A percentile compares a stretch with the other conserved stretches of the same genome.
These are phyloP conservation scores for Aptenodytes forsteri DNA, from an alignment of 2,113 vertebrate genomes.

Conservation along the genomic window DNA sequence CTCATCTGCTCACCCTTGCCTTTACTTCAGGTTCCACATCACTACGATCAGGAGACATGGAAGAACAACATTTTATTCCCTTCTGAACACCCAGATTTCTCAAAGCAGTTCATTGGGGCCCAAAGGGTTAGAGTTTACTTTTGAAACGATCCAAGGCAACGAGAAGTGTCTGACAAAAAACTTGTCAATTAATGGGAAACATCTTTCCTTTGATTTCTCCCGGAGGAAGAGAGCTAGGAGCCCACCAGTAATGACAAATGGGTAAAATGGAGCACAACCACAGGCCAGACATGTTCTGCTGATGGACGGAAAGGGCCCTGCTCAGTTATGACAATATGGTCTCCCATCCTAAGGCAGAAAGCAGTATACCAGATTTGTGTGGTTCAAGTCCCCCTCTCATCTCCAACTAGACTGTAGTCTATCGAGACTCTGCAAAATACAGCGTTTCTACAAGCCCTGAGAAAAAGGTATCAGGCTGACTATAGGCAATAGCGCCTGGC, in stretches of 20 bases:
- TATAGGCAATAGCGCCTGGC: neutral
- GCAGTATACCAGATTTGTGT: neutral
- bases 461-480: neutral
- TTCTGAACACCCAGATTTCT: neutral
- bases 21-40: neutral
- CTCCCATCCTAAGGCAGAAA: neutral
- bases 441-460: neutral
- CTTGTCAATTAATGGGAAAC: neutral
- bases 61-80: neutral
- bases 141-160: neutral
- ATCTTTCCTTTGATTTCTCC: neutral
- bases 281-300: neutral
- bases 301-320: neutral
- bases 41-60: rapidly evolving
- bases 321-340: neutral
- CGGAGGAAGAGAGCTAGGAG: neutral
- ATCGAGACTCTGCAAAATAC: neutral
- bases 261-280: neutral
- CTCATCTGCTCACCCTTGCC: neutral
- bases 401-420: neutral
- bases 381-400: rapidly evolving
- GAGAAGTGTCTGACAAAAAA: neutral
- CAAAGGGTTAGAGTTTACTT: neutral
- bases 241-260: neutral
- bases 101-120: neutral